phyloP scores from a whole-genome alignment of 2,113 vertebrate genomes.

The Charadrius vociferus region DNA sequence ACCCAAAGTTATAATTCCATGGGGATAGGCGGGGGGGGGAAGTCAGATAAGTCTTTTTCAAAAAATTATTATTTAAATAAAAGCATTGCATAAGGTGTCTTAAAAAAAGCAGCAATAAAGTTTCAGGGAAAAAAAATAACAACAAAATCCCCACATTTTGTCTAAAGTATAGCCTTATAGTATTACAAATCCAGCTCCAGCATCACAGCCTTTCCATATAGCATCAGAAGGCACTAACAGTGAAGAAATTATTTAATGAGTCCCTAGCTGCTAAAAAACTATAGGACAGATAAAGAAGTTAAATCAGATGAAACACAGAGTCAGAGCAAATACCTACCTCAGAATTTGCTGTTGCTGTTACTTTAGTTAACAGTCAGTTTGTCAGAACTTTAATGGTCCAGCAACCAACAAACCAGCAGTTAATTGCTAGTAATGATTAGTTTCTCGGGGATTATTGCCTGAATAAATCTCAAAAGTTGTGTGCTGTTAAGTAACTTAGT shows the following conservation, averaged over 20 bases:
- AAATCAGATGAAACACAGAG: not conserved
- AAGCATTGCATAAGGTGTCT: not conserved
- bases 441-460: slow-evolving; percentile 31
- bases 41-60: not conserved
- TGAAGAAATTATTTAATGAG: not conserved
- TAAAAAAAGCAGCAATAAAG: not conserved
- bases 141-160: not conserved
- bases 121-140: not conserved
- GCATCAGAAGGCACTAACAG: not conserved
- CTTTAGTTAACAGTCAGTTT: slow-evolving; percentile 35
- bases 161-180: not conserved
- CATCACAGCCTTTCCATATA: not conserved
- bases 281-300: not conserved
- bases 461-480: slow-evolving; percentile 48
- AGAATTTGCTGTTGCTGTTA: not conserved
- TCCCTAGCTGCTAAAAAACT: not conserved
- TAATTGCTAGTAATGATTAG: slow-evolving; percentile 42
- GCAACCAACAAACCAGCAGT: slow-evolving; percentile 35
- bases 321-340: not conserved
- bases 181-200: not conserved
- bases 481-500: not conserved
- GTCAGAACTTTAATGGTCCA: slow-evolving; percentile 2
- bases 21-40: not conserved
- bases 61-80: not conserved
- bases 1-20: not conserved